phyloP scores from a whole-genome alignment of 2,888 invertebrate species.

The Lampropteryx suffumata region DNA sequence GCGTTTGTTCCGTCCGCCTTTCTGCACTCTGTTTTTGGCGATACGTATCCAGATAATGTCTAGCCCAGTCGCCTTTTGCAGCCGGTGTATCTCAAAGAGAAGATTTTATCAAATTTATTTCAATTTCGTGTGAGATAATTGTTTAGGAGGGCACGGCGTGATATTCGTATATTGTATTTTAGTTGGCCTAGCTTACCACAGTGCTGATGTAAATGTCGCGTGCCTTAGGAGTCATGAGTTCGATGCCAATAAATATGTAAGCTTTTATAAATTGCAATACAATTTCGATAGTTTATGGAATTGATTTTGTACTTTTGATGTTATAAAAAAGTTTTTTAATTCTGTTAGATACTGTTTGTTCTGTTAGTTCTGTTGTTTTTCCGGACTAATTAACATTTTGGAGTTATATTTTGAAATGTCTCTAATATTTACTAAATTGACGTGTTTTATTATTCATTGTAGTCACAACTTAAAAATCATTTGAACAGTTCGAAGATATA shows the following conservation, averaged over 20 bases:
- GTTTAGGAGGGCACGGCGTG: slow-evolving; percentile 48
- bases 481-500: too few species aligned
- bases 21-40: slow-evolving; percentile 61
- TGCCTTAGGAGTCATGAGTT: slow-evolving; percentile 76
- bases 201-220: slow-evolving; percentile 70
- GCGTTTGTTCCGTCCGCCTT: slow-evolving; percentile 62
- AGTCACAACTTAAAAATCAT: too few species aligned
- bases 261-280: slow-evolving; percentile 68
- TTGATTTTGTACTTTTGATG: too few species aligned
- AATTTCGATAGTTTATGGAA: slow-evolving; percentile 28
- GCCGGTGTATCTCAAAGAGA: slow-evolving; percentile 55
- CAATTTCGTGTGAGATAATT: slow-evolving; percentile 63
- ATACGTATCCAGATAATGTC: slow-evolving; percentile 69
- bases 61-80: slow-evolving; percentile 61
- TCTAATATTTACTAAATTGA: too few species aligned
- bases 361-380: too few species aligned
- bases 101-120: slow-evolving; percentile 68
- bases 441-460: too few species aligned
- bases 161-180: slow-evolving; percentile 24
- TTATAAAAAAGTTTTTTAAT: too few species aligned
- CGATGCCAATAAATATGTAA: slow-evolving; percentile 60
- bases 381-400: too few species aligned
- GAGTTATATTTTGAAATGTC: too few species aligned
- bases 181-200: too few species aligned
- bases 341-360: too few species aligned